Evolutionary conservation across 2,113 vertebrate species (phyloP).

Genomic region (Marmota flaviventris): DNA sequence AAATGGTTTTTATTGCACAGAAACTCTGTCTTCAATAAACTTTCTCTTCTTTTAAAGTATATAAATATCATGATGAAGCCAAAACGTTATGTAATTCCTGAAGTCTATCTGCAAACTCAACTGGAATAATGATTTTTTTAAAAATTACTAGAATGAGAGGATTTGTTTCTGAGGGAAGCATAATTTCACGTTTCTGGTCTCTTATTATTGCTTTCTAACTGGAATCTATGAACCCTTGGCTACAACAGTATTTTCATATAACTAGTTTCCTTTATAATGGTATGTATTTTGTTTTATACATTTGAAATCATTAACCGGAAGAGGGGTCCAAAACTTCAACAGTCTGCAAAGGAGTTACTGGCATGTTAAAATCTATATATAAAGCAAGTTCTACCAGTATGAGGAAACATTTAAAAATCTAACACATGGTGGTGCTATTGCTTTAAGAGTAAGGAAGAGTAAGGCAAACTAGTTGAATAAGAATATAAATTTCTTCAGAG

Average conservation of each 20-base stretch:
- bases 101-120: background rate
- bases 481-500: background rate
- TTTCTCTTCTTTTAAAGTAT: background rate
- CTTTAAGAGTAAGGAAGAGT: background rate
- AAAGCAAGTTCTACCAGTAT: background rate
- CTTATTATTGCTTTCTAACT: background rate
- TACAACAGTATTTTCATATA: background rate
- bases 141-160: slow-evolving; percentile 8
- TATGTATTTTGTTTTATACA: background rate
- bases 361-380: background rate
- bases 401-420: slow-evolving; percentile 30
- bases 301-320: slow-evolving; percentile 43
- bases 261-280: slow-evolving; percentile 23
- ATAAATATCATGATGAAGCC: background rate
- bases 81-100: slow-evolving; percentile 6
- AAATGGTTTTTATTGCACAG: background rate
- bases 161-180: slow-evolving; percentile 12
- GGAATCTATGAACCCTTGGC: background rate
- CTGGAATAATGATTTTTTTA: background rate
- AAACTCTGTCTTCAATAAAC: background rate
- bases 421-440: slow-evolving; percentile 76
- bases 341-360: background rate
- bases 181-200: background rate
- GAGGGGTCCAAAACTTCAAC: background rate
- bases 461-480: background rate